Percentiles rank a stretch among this genome's conserved stretches.
phyloP scores from a whole-genome alignment of 1,140 invertebrate genomes.

The Tetramorium parvispinum region DNA sequence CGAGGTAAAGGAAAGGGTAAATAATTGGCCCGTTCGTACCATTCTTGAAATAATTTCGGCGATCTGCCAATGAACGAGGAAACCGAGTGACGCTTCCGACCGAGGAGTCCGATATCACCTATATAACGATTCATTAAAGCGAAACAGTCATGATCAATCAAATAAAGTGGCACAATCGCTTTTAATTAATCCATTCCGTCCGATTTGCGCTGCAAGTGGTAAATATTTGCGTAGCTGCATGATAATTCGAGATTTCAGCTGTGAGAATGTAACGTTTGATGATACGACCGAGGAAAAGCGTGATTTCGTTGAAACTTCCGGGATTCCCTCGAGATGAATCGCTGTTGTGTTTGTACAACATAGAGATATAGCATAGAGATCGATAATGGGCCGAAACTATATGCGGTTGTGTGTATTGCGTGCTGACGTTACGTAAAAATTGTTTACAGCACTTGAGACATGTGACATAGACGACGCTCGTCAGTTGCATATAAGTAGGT shows the following conservation, averaged over 20 bases:
- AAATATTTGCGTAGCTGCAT: not conserved
- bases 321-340: not conserved
- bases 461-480: not conserved
- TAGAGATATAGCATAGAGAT: not conserved
- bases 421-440: constrained; percentile 55
- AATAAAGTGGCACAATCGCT: constrained; percentile 23
- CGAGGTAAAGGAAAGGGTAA: not conserved
- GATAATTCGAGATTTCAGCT: not conserved
- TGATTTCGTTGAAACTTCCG: not conserved
- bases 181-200: constrained; percentile 1
- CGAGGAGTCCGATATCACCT: not conserved
- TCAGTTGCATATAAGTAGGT: not conserved
- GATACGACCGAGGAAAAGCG: not conserved
- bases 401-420: not conserved
- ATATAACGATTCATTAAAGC: not conserved
- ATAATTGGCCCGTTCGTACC: constrained; percentile 26
- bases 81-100: not conserved
- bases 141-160: not conserved
- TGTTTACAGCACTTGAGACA: constrained; percentile 39
- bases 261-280: not conserved
- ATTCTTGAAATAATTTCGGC: constrained; percentile 55
- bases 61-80: constrained; percentile 5
- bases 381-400: constrained; percentile 31
- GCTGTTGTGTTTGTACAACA: no score
- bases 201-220: not conserved